phyloP scores from a whole-genome alignment of 1,140 invertebrate genomes.

The Globodera ellingtonae region DNA sequence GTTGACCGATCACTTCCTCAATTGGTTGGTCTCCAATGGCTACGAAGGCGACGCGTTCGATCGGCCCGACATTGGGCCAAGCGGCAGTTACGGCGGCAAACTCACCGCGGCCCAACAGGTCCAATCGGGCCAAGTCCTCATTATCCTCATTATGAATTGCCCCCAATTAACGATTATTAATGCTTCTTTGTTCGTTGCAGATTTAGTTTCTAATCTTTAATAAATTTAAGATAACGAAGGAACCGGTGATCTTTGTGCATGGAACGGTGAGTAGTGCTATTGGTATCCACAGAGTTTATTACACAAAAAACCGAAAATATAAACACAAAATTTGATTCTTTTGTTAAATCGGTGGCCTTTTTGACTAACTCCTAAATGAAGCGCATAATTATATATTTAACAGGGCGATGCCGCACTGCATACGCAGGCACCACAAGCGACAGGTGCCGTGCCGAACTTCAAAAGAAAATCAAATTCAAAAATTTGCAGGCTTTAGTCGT shows the following conservation, averaged over 20 bases:
- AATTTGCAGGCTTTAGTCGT: conserved; percentile 51
- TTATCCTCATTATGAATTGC: no score
- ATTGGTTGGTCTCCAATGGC: conserved; percentile 64
- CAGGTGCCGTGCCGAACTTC: conserved; percentile 27
- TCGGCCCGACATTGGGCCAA: conserved; percentile 62
- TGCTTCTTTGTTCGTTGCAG: no score
- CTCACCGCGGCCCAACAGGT: conserved; percentile 43
- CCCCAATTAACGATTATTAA: no score
- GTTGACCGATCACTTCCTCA: conserved; percentile 59
- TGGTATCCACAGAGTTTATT: no score
- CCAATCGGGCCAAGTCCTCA: no score
- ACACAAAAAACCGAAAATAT: no score
- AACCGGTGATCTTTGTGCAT: conserved; percentile 64
- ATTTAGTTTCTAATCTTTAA: no score
- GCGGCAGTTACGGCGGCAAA: conserved; percentile 63
- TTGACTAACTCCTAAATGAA: neutral
- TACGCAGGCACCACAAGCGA: conserved; percentile 61
- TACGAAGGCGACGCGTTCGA: conserved; percentile 62
- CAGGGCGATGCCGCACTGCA: conserved; percentile 63
- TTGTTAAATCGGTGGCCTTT: no score
- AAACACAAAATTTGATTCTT: no score
- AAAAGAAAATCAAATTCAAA: neutral
- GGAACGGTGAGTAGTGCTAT: conserved; percentile 20
- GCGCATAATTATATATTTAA: neutral
- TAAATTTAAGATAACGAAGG: conserved; percentile 46